These are phyloP conservation scores for Apotomis capreana DNA, from an alignment of 2,888 invertebrate genomes.

Conservation along the genomic window DNA sequence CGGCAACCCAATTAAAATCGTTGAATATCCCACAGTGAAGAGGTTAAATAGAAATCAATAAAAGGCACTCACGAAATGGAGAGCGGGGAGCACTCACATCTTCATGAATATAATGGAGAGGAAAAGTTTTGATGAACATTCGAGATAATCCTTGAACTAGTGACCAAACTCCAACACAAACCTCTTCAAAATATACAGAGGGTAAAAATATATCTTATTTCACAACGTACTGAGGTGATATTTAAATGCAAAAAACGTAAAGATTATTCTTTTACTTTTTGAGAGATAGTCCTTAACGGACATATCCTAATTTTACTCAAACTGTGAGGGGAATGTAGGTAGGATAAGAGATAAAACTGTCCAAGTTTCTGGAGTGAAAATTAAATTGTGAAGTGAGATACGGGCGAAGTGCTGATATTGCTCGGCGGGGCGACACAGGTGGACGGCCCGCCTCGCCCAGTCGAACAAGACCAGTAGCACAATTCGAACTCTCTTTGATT, in stretches of 20 bases:
- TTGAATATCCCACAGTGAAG: background rate
- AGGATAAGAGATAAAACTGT: slow-evolving; percentile 31
- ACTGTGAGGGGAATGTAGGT: slow-evolving; percentile 1
- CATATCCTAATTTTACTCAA: slow-evolving; percentile 11
- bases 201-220: slow-evolving; percentile 11
- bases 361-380: slow-evolving; percentile 36
- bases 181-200: background rate
- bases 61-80: background rate
- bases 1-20: background rate
- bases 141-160: slow-evolving; percentile 11
- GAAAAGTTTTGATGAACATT: slow-evolving; percentile 27
- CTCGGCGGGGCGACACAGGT: slow-evolving; percentile 32
- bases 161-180: slow-evolving; percentile 11
- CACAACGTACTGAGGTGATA: background rate
- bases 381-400: slow-evolving; percentile 39
- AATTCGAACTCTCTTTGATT: background rate
- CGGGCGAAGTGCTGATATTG: slow-evolving; percentile 36
- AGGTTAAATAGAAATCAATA: background rate
- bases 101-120: slow-evolving; percentile 1
- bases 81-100: background rate
- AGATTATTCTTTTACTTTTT: background rate
- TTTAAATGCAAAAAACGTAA: background rate
- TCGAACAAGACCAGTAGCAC: slow-evolving; percentile 20
- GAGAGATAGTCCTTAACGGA: slow-evolving; percentile 6
- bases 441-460: slow-evolving; percentile 23